Percentiles rank a stretch among this genome's conserved stretches.
Conservation (phyloP, 2,888 invertebrate species). For the Pseudoips prasinana region DNA sequence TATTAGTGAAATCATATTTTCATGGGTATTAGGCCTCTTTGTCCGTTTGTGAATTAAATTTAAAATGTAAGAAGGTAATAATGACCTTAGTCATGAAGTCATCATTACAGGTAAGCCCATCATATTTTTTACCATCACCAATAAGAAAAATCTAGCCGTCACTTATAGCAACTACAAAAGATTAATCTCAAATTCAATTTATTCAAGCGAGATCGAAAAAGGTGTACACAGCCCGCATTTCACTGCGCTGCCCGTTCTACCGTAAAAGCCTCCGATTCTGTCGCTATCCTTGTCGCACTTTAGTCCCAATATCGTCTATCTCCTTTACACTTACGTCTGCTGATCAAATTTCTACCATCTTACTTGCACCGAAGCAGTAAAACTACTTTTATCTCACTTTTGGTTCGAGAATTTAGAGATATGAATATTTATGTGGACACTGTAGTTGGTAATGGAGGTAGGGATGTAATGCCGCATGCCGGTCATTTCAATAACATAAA, state of each 20-base stretch:
- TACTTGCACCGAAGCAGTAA: constrained; percentile 75
- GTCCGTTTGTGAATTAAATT: too few species aligned
- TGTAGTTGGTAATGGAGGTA: constrained; percentile 68
- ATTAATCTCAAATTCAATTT: constrained; percentile 79
- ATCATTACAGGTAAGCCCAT: constrained; percentile 19
- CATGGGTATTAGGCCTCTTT: too few species aligned
- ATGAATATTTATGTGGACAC: constrained; percentile 75
- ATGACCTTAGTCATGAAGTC: too few species aligned
- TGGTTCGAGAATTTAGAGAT: constrained; percentile 68
- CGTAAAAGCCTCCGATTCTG: constrained; percentile 79
- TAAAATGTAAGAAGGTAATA: too few species aligned
- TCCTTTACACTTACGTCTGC: constrained; percentile 56
- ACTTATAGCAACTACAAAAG: constrained; percentile 66
- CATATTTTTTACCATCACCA: constrained; percentile 38
- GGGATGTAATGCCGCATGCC: constrained; percentile 61
- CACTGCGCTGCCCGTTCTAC: constrained; percentile 78
- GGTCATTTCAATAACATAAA: constrained; percentile 67
- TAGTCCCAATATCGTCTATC: constrained; percentile 33
- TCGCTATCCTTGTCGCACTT: constrained; percentile 53
- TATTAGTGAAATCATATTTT: too few species aligned
- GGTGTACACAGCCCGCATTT: constrained; percentile 74
- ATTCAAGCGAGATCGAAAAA: constrained; percentile 78
- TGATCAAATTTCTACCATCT: constrained; percentile 80
- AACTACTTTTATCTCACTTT: constrained; percentile 78
- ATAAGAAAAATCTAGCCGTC: constrained; percentile 50